phyloP scores from a whole-genome alignment of 2,797 vertebrate genomes.

The Nyctalus aviator region DNA sequence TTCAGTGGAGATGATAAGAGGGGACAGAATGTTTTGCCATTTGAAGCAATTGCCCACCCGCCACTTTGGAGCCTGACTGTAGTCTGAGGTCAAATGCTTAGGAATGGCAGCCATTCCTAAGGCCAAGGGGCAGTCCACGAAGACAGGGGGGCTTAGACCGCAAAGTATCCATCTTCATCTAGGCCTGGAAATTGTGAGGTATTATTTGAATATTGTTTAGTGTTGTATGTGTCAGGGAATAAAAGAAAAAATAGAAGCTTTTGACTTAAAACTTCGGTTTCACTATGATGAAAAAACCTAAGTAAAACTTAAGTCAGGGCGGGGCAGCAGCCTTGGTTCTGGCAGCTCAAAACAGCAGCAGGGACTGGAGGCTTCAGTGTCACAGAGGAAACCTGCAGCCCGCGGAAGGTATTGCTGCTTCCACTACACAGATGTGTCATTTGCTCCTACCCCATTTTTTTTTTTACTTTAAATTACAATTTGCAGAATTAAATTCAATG shows the following conservation, averaged over 20 bases:
- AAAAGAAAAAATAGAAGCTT: background rate
- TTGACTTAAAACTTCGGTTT: conserved; percentile 42
- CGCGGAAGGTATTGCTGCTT: background rate
- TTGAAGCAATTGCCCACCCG: background rate
- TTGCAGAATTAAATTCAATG: conserved; percentile 24
- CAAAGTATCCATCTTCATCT: background rate
- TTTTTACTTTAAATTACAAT: background rate
- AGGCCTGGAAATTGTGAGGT: background rate
- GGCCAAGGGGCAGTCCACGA: background rate
- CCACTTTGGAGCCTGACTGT: background rate
- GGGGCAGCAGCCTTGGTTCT: background rate
- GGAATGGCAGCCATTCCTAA: background rate
- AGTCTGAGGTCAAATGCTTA: background rate
- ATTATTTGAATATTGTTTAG: background rate
- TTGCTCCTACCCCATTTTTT: background rate
- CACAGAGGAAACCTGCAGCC: background rate
- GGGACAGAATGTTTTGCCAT: background rate
- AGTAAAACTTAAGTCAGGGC: background rate
- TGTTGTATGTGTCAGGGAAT: background rate
- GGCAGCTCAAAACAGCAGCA: background rate
- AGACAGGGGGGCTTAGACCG: background rate
- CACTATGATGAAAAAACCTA: conserved; percentile 4
- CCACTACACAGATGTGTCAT: background rate
- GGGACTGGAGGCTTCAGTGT: background rate
- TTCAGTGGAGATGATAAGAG: background rate